Evolutionary conservation across 2,888 invertebrate genomes (phyloP).

Genomic region (Caenorhabditis zanzibari): DNA sequence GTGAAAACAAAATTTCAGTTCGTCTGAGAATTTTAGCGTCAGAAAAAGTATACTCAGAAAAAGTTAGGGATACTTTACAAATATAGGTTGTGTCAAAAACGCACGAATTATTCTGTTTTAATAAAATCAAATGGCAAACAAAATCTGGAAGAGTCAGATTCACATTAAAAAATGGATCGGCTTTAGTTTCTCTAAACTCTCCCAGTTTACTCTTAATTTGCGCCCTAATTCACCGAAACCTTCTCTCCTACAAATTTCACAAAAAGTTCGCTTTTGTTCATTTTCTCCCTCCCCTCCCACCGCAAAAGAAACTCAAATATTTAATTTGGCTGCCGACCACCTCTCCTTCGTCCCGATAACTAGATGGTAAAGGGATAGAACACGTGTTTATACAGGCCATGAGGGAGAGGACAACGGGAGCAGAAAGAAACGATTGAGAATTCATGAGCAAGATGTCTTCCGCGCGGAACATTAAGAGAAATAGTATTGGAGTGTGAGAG

Average conservation of each 20-base stretch:
- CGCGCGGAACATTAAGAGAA: slow-evolving; percentile 36
- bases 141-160: too few species aligned
- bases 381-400: slow-evolving; percentile 39
- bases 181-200: background rate
- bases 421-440: slow-evolving; percentile 12
- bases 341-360: slow-evolving; percentile 16
- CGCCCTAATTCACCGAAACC: background rate
- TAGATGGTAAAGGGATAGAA: slow-evolving; percentile 16
- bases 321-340: slow-evolving; percentile 25
- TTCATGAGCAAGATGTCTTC: slow-evolving; percentile 43
- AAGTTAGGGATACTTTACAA: too few species aligned
- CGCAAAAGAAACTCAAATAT: slow-evolving; percentile 48
- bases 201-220: background rate
- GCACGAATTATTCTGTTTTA: too few species aligned
- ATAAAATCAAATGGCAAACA: too few species aligned
- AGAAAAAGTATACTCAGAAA: too few species aligned
- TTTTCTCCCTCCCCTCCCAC: slow-evolving; percentile 17
- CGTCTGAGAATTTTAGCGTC: too few species aligned
- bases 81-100: too few species aligned
- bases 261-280: slow-evolving; percentile 17
- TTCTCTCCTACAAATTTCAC: background rate
- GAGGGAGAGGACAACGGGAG: background rate
- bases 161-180: too few species aligned
- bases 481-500: slow-evolving; percentile 11
- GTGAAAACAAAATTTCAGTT: too few species aligned